Evolutionary conservation across 2,113 vertebrate species (phyloP).

Genomic region (Vidua chalybeata): DNA sequence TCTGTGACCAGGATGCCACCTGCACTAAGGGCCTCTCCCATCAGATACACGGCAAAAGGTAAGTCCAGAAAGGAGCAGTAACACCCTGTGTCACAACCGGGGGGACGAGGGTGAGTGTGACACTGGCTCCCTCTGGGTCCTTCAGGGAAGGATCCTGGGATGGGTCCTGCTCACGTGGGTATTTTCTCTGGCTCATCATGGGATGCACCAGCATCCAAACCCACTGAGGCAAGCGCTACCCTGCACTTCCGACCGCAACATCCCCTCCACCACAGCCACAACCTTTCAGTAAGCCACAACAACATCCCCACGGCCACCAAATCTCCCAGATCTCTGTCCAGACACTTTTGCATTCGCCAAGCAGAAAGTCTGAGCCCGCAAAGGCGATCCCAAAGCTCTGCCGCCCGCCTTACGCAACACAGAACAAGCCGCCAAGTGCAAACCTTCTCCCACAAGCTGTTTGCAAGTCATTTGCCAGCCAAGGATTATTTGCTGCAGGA

Average conservation of each 20-base stretch:
- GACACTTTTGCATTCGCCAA: neutral
- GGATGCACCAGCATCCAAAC: neutral
- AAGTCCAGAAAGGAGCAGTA: neutral
- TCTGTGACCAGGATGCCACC: neutral
- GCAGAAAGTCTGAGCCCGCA: neutral
- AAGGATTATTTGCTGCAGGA: slow-evolving; percentile 21
- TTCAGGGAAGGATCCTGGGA: neutral
- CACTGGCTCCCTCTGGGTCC: neutral
- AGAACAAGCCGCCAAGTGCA: neutral
- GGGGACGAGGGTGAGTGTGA: fast-evolving
- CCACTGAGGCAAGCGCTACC: fast-evolving
- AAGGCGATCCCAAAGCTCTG: neutral
- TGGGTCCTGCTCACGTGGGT: neutral
- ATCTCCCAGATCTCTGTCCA: neutral
- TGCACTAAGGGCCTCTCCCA: neutral
- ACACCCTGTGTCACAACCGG: neutral
- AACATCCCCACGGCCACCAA: fast-evolving
- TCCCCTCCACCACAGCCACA: neutral
- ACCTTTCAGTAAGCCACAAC: neutral
- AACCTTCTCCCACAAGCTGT: slow-evolving; percentile 40
- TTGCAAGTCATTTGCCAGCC: slow-evolving; percentile 43
- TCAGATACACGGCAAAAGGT: fast-evolving
- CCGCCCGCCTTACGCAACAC: neutral
- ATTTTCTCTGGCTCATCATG: neutral
- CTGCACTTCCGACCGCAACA: neutral